These are phyloP conservation scores for Hemichromis elongatus DNA, from an alignment of 2,113 vertebrate genomes.

Conservation along the genomic window DNA sequence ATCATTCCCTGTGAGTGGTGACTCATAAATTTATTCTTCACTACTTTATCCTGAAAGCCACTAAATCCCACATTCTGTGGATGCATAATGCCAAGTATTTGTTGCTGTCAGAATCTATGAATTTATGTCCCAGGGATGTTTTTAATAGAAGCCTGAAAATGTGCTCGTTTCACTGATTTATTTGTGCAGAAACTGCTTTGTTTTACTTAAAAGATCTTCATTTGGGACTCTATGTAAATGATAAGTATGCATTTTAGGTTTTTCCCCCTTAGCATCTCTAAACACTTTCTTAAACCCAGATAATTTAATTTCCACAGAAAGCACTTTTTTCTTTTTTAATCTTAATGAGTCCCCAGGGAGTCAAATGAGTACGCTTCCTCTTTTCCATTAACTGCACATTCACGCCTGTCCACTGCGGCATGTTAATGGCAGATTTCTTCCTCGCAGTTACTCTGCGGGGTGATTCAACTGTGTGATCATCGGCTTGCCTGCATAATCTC, in stretches of 20 bases:
- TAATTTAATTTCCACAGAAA: conserved; percentile 17
- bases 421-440: conserved; percentile 6
- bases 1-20: conserved; percentile 44
- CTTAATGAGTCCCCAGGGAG: conserved; percentile 1
- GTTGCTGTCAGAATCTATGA: background rate
- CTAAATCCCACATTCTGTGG: conserved; percentile 3
- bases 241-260: background rate
- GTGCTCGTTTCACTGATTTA: background rate
- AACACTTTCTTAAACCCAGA: background rate
- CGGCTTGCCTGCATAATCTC: background rate
- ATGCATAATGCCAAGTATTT: background rate
- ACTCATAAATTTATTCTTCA: conserved; percentile 41
- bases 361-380: background rate
- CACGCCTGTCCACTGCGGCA: background rate
- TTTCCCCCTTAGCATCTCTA: background rate
- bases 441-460: background rate
- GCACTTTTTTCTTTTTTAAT: background rate
- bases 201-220: background rate
- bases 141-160: background rate
- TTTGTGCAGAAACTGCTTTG: background rate
- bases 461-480: conserved; percentile 6
- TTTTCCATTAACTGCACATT: conserved; percentile 13
- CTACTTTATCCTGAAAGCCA: conserved; percentile 20
- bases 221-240: background rate
- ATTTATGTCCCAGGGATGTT: background rate